Conservation (phyloP, 2,797 vertebrate species). For the Leptodactylus fallax region DNA sequence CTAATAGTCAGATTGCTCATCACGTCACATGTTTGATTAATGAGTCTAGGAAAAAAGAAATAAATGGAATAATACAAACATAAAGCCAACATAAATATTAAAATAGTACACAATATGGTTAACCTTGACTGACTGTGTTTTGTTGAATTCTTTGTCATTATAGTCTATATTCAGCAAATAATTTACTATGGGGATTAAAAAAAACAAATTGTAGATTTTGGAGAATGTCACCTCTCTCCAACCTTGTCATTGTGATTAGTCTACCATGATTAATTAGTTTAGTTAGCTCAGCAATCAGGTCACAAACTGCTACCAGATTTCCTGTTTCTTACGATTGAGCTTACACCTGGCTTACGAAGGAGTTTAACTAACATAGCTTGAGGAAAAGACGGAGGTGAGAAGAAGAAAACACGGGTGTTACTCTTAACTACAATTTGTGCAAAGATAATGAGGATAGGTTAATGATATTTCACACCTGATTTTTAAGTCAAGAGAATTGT, state of each 20-base stretch:
- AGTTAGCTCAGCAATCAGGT: conserved; percentile 86
- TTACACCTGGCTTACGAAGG: conserved; percentile 62
- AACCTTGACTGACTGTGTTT: conserved; percentile 79
- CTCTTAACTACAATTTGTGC: conserved; percentile 37
- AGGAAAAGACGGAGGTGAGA: conserved; percentile 48
- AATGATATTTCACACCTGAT: conserved; percentile 49
- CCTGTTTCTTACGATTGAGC: conserved; percentile 48
- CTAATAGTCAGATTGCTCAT: conserved; percentile 79
- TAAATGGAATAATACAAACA: conserved; percentile 78
- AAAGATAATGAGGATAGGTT: conserved; percentile 32
- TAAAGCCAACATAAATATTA: conserved; percentile 83
- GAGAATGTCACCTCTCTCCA: conserved; percentile 87
- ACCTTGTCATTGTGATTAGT: conserved; percentile 89
- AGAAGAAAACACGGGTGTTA: conserved; percentile 31
- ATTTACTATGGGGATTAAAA: conserved; percentile 76
- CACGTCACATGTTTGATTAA: conserved; percentile 96
- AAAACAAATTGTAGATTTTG: conserved; percentile 78
- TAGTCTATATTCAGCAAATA: conserved; percentile 76
- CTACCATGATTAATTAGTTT: conserved; percentile 90
- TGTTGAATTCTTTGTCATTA: conserved; percentile 75
- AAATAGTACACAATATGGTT: conserved; percentile 75
- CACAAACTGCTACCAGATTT: conserved; percentile 69
- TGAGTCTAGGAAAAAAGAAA: conserved; percentile 73
- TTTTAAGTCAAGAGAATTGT: conserved; percentile 44
- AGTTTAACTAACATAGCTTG: neutral